Evolutionary conservation across 2,888 invertebrate genomes (phyloP), one percentile per base, ranked within the genome.

Genomic region (Rotaria magnacalcarata): DNA sequence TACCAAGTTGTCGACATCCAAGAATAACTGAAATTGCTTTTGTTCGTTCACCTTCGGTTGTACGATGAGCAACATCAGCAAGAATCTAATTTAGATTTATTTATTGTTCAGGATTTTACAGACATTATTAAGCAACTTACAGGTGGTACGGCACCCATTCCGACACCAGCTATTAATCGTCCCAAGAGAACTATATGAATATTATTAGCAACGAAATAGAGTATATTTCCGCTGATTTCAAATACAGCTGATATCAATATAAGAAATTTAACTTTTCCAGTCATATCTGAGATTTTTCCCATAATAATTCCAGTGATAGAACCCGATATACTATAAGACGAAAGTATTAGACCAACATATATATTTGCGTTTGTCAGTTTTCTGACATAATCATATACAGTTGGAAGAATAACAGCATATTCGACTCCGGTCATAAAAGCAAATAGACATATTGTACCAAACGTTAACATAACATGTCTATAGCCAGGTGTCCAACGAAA

Each of bases 371-470:
- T 80, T 19, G 43, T 14, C 47, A 80, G 21, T 24, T 24, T 43
- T 47, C 47, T 80, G 16, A 80, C 80, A n/a, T 80, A 80, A n/a
- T 91, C 88, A 91, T 91, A 92, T 56, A 91, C 88, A 19, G 92
- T 91, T 3, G 92, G 92, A 56, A 92, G 89, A 85, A 92, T 91
- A 14, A 92, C 91, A 56, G 91, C 92, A 89, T 91, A 91, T 89
- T 91, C 91, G 75, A 91, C 89, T 8, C 91, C 92, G 80, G 90
- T 90, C 87, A 91, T 89, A 84, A 91, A 88, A 87, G 89, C 90
- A 84, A 89, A 89, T 41, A 88, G 74, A 14, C 89, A 89, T 50
- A 90, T 89, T n/a, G 80, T 80, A 80, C 24, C 24, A 47, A n/a
- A 80, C 47, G 80, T 47, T 43, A 80, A 80, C 80, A 80, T 80